A percentile compares a stretch with the other conserved stretches of the same genome.
phyloP scores from a whole-genome alignment of 1,140 invertebrate species.

The Heliothis virescens region DNA sequence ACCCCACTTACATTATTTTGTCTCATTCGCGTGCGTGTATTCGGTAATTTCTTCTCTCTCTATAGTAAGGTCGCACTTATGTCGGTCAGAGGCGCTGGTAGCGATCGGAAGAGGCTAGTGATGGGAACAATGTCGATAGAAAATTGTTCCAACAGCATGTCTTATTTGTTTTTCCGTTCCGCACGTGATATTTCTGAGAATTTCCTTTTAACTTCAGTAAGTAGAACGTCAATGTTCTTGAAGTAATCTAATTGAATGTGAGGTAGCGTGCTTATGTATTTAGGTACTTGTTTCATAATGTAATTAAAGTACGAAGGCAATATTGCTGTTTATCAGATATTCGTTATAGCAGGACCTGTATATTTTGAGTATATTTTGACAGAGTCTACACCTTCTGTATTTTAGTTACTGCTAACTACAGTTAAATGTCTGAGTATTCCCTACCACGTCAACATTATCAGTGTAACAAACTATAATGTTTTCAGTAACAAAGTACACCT shows the following conservation, averaged over 20 bases:
- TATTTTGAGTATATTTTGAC: too few species aligned
- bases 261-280: not conserved
- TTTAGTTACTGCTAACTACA: too few species aligned
- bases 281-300: constrained; percentile 21
- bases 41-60: constrained; percentile 64
- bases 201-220: constrained; percentile 12
- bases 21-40: constrained; percentile 53
- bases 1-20: constrained; percentile 77
- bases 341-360: too few species aligned
- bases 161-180: not conserved
- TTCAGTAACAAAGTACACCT: not conserved
- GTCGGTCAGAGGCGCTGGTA: constrained; percentile 80
- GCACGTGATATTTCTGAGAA: constrained; percentile 7
- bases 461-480: too few species aligned
- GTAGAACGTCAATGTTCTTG: constrained; percentile 23
- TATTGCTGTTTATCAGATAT: not conserved
- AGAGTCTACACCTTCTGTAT: too few species aligned
- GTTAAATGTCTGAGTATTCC: too few species aligned
- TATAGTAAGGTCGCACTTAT: constrained; percentile 78
- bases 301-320: not conserved
- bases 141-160: not conserved
- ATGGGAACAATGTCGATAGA: constrained; percentile 58
- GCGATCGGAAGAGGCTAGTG: constrained; percentile 72
- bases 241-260: constrained; percentile 35
- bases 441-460: too few species aligned